A percentile compares a stretch with the other conserved stretches of the same genome.
phyloP scores from a whole-genome alignment of 2,113 vertebrate species.

The Hoplias malabaricus region DNA sequence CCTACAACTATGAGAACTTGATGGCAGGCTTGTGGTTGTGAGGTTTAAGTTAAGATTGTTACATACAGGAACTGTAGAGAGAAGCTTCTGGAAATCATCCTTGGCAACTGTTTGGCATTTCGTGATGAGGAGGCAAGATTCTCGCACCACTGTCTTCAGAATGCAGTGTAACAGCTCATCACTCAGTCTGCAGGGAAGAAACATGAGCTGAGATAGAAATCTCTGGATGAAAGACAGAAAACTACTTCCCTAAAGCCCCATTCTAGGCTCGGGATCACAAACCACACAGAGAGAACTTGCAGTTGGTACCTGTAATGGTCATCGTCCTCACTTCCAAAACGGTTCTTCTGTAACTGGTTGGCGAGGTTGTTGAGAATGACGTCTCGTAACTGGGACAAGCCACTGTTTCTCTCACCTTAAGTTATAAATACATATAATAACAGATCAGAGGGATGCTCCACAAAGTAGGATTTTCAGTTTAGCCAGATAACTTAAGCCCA shows the following conservation, averaged over 20 bases:
- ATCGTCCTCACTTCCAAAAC: slow-evolving; percentile 96
- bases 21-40: background rate
- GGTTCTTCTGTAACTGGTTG: slow-evolving; percentile 94
- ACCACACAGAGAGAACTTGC: slow-evolving; percentile 7
- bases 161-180: slow-evolving; percentile 97
- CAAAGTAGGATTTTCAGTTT: no score
- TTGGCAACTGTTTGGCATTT: slow-evolving; percentile 98
- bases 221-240: background rate
- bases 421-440: background rate
- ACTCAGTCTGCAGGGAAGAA: slow-evolving; percentile 79
- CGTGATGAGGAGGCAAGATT: slow-evolving; percentile 97
- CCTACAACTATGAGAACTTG: no score
- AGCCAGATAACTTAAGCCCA: no score
- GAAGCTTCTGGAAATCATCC: slow-evolving; percentile 97
- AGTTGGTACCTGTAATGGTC: slow-evolving; percentile 89
- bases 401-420: slow-evolving; percentile 89
- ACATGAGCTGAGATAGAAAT: background rate
- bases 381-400: slow-evolving; percentile 90
- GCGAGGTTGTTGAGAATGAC: slow-evolving; percentile 92
- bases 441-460: background rate
- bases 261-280: no score
- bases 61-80: slow-evolving; percentile 97
- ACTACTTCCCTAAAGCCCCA: no score
- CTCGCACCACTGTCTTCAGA: slow-evolving; percentile 96
- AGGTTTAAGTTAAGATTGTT: slow-evolving; percentile 11